Evolutionary conservation across 2,797 vertebrate species (phyloP), one percentile per base, ranked within the genome.

Genomic region (Microchirus variegatus): DNA sequence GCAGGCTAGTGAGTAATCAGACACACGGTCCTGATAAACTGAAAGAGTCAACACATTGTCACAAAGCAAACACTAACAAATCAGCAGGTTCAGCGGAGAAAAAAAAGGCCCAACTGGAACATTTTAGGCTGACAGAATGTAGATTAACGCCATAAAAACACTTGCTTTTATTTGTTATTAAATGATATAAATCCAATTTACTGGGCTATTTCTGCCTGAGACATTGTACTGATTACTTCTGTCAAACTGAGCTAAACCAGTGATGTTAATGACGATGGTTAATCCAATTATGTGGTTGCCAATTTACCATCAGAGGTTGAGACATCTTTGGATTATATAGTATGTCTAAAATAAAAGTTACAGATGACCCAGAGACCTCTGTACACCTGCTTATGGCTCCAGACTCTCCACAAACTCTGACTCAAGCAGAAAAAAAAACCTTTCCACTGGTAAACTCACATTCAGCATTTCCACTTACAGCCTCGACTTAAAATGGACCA

Each of bases 361-460:
- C n/a, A n/a, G n/a, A n/a, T n/a, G n/a, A 53, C 36, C 8, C 17
- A 47, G 18, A 70, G 47, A 50, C 15, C 11, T 51, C 35, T 50
- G 26, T 19, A 45, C 43, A 59, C 57, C 53, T 45, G 43, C 22
- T 41, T 51, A 75, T 16, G 15, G 36, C 13, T 52, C 17, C 59
- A 64, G 47, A 59, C 46, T 59, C 40, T 68, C 60, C 55, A 49
- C 17, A 70, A 67, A 61, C 38, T 75, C 17, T 50, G 54, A 65
- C 45, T 62, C 19, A 61, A 77, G 72, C 58, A 74, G 67, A 75
- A 82, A 80, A 69, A 70, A 70, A 37, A 35, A 71, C 74, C 15
- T 82, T 87, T 79, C 74, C 77, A 52, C 53, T 61, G 59, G 58
- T 49, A 38, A 78, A 83, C 61, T 81, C 80, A 64, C 54, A 63